Evolutionary conservation across 2,113 vertebrate species (phyloP).

Genomic region (Chinchilla lanigera): DNA sequence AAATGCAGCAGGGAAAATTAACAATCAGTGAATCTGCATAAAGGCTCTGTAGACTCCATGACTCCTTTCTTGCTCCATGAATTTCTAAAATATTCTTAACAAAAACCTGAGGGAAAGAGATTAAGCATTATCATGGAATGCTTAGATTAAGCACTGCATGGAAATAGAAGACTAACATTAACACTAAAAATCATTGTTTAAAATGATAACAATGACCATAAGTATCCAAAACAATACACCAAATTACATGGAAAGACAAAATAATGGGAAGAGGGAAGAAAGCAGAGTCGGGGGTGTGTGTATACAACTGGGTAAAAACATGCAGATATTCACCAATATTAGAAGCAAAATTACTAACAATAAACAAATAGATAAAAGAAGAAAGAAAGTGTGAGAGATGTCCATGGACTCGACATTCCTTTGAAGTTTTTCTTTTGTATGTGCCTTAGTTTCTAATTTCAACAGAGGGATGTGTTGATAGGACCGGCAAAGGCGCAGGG

Average conservation of each 20-base stretch:
- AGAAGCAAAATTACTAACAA: background rate
- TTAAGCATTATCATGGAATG: background rate
- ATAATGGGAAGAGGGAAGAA: background rate
- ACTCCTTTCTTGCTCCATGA: background rate
- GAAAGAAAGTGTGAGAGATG: background rate
- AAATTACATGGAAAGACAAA: background rate
- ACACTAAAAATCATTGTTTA: background rate
- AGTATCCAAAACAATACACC: background rate
- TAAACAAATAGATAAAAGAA: background rate
- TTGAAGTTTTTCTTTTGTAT: background rate
- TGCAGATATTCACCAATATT: rapidly evolving
- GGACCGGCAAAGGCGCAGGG: rapidly evolving
- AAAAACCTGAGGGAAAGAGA: background rate
- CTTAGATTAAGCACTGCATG: background rate
- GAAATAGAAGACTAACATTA: background rate
- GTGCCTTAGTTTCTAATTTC: background rate
- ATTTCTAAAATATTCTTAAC: background rate
- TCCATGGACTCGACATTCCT: too few relatives aligned
- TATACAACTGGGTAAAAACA: background rate
- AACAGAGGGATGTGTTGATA: background rate
- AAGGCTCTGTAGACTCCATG: rapidly evolving
- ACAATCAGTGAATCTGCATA: background rate
- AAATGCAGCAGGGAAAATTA: background rate
- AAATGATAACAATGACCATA: background rate
- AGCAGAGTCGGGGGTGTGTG: too few relatives aligned